Base-by-base conservation (phyloP, 1,140 invertebrate species). In the Drosophila lacertosa region DNA sequence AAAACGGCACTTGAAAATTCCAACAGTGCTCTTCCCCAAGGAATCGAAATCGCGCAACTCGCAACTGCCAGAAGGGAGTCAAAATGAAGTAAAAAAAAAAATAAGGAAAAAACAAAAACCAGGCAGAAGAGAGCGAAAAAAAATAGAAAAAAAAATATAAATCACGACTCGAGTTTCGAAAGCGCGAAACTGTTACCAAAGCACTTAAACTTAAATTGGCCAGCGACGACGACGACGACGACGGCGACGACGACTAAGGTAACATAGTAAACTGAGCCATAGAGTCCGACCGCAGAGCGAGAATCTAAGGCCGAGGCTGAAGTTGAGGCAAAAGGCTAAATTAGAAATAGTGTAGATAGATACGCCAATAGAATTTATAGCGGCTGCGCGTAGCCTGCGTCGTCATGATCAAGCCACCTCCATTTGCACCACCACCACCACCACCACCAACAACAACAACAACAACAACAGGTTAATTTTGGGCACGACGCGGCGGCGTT, bases 341-440 rank as follows among this genome's bases (percentile, higher is more conserved):
- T 88, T 88, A 88, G 82, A 88, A 88, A 82, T 82, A 89, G 82
- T 88, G 83, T 89, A 88, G 83, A 88, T 88, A 88, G 82, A 88
- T 88, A 89, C 83, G 78, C 74, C 82, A 82, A 88, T 88, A 89
- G 82, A 88, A 89, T 88, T 89, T 88, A 88, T 88, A 88, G 82
- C 74, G 68, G 50, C 69, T 74, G 73, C 73, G 76, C 68, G 73
- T 80, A 76, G 58, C 75, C 65, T 55, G 77, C 77, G 63, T 73
- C 71, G 55, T 81, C 77, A 86, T 83, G 80, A 83, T 86, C 80
- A 80, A 44, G 32, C 37, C 57, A 40, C 35, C 40, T 18, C 39
- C 33, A 24, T 5, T 11, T n/a, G n/a, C 48, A 29, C 13, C 26
- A 33, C 9, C 47, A 18, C 2, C 42, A 44, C 42, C 42, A 2